These are phyloP conservation scores for Oscheius sp. DNA, from an alignment of 2,888 invertebrate species.

Conservation along the genomic window DNA sequence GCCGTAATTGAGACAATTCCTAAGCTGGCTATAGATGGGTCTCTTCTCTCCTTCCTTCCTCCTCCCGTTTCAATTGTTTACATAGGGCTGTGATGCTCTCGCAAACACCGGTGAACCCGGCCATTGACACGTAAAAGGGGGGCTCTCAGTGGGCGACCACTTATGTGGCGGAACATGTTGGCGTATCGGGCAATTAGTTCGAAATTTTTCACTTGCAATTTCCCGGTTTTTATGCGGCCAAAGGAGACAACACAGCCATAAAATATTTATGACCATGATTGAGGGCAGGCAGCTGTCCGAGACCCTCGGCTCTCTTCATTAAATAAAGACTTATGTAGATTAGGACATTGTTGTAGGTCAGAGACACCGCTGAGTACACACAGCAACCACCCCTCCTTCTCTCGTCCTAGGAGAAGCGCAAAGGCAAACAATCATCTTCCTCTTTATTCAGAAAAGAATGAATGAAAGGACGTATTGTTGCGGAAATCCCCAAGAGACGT, in stretches of 20 bases:
- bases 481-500: too few species aligned
- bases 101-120: constrained; percentile 12
- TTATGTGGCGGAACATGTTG: too few species aligned
- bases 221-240: too few species aligned
- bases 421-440: too few species aligned
- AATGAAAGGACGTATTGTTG: too few species aligned
- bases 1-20: constrained; percentile 12
- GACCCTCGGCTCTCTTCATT: background rate
- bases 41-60: background rate
- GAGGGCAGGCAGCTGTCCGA: constrained; percentile 28
- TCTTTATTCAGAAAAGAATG: too few species aligned
- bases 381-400: too few species aligned
- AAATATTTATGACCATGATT: constrained; percentile 34
- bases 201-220: too few species aligned
- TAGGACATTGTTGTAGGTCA: background rate
- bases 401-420: too few species aligned
- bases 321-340: background rate
- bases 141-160: background rate
- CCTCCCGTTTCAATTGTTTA: constrained; percentile 2
- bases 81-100: constrained; percentile 22
- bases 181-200: too few species aligned
- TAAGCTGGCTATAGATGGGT: background rate
- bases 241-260: constrained; percentile 18
- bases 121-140: constrained; percentile 30
- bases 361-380: background rate